Evolutionary conservation across 2,113 vertebrate species (phyloP).

Genomic region (Tamias sibiricus): DNA sequence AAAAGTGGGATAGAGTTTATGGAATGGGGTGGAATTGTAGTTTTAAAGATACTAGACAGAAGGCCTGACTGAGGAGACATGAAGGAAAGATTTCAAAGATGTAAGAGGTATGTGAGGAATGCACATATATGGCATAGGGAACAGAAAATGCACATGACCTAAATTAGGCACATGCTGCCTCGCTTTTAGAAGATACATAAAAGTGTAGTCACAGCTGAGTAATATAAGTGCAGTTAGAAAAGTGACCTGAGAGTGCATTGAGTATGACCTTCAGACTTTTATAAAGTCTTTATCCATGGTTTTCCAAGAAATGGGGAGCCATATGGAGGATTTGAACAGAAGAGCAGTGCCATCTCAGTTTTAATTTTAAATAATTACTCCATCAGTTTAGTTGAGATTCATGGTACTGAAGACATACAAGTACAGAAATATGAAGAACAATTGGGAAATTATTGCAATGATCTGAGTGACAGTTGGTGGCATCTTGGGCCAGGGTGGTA

Average conservation of each 20-base stretch:
- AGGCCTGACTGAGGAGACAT: neutral
- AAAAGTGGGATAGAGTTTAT: neutral
- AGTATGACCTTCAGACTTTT: neutral
- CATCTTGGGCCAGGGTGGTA: neutral
- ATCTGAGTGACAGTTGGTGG: neutral
- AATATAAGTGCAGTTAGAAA: no score
- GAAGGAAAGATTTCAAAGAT: neutral
- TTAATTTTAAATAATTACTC: neutral
- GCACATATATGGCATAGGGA: neutral
- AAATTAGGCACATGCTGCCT: neutral
- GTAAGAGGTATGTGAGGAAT: neutral
- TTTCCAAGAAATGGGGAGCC: neutral
- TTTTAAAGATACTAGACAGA: neutral
- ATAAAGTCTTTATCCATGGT: neutral
- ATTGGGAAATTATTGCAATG: neutral
- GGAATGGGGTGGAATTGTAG: neutral
- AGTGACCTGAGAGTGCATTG: neutral
- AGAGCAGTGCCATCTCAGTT: neutral
- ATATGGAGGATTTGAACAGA: neutral
- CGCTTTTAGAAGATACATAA: neutral
- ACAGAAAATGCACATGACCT: neutral
- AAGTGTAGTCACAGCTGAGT: neutral
- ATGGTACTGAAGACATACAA: neutral
- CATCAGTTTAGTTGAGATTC: neutral
- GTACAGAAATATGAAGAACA: neutral